Conservation (phyloP, 2,888 invertebrate genomes). For the Dione vanillae region DNA sequence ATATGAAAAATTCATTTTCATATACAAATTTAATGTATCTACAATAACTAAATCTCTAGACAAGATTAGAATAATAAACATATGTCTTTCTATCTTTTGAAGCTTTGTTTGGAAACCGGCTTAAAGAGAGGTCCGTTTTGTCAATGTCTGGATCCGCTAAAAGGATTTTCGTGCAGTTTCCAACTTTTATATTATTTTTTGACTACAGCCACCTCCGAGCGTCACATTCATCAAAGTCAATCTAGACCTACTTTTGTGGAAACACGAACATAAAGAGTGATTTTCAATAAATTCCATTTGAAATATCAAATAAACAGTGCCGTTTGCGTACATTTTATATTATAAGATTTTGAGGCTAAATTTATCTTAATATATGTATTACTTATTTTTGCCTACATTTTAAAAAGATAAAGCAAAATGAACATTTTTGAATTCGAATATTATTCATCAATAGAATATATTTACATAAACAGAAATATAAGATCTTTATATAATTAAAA, state of each 20-base stretch:
- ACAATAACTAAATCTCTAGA: neutral
- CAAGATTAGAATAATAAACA: conserved; percentile 29
- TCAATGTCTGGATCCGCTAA: conserved; percentile 48
- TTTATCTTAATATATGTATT: too few relatives aligned
- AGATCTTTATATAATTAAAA: too few relatives aligned
- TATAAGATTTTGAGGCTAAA: neutral
- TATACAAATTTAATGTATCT: neutral
- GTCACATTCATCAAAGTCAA: conserved; percentile 46
- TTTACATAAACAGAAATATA: too few relatives aligned
- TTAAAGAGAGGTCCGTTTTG: conserved; percentile 42
- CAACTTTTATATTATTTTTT: conserved; percentile 48
- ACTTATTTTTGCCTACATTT: too few relatives aligned
- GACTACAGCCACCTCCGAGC: conserved; percentile 39
- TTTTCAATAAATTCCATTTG: conserved; percentile 34
- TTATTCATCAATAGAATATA: too few relatives aligned
- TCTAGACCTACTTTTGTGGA: conserved; percentile 41
- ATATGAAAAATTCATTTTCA: too few relatives aligned
- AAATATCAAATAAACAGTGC: conserved; percentile 4
- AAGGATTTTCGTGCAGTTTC: conserved; percentile 50
- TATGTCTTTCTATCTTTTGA: conserved; percentile 31
- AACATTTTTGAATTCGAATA: too few relatives aligned
- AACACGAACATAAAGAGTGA: conserved; percentile 23
- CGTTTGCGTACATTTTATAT: neutral
- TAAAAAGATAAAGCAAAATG: too few relatives aligned
- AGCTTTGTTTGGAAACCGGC: conserved; percentile 42